phyloP scores from a whole-genome alignment of 2,113 vertebrate species.

The Psettodes erumei region DNA sequence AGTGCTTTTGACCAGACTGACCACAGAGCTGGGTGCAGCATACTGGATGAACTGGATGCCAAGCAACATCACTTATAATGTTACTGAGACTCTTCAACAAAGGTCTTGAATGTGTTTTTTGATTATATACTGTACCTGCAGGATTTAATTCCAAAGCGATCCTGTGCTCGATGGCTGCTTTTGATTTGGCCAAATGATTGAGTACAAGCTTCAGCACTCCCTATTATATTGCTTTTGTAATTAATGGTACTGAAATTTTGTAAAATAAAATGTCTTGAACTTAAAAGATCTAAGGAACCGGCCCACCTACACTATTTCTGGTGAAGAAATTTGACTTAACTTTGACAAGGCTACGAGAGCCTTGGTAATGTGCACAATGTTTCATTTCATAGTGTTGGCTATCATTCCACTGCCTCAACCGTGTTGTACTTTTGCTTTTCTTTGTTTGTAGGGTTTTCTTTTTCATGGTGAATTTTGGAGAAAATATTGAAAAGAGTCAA shows the following conservation, averaged over 20 bases:
- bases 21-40: conserved; percentile 15
- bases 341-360: background rate
- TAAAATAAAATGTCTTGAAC: background rate
- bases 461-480: conserved; percentile 57
- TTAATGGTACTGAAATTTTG: background rate
- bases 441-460: conserved; percentile 61
- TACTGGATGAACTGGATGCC: conserved; percentile 65
- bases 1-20: conserved; percentile 6
- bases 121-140: background rate
- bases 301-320: background rate
- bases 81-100: conserved; percentile 51
- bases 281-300: background rate
- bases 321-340: background rate
- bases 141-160: background rate
- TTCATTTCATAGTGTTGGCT: background rate
- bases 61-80: conserved; percentile 35
- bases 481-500: conserved; percentile 63
- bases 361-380: background rate
- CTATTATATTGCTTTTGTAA: background rate
- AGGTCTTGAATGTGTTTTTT: conserved; percentile 52
- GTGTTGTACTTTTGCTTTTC: conserved; percentile 31
- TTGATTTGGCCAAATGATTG: background rate
- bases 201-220: background rate
- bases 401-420: conserved; percentile 8
- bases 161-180: background rate